These are phyloP conservation scores for Zonitis immaculata DNA, from an alignment of 2,888 invertebrate species.

Conservation along the genomic window DNA sequence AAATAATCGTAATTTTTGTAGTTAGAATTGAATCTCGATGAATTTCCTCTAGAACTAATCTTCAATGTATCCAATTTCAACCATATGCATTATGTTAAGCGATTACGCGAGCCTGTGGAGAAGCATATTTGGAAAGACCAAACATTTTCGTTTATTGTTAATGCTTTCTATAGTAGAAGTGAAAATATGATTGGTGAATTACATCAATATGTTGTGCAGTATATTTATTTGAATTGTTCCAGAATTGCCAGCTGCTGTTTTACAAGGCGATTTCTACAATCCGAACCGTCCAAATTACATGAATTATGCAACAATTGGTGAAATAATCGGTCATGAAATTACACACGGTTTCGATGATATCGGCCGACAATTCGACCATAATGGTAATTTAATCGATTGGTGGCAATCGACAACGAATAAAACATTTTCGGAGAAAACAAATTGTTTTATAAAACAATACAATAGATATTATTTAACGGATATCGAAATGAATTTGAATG, in stretches of 20 bases:
- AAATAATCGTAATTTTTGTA: constrained; percentile 6
- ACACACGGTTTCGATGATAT: constrained; percentile 78
- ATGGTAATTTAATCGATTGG: constrained; percentile 84
- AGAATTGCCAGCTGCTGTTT: constrained; percentile 72
- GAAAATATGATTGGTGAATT: constrained; percentile 55
- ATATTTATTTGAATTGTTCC: neutral
- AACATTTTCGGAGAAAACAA: constrained; percentile 69
- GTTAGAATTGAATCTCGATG: constrained; percentile 9
- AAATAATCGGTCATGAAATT: constrained; percentile 81
- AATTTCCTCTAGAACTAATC: constrained; percentile 1
- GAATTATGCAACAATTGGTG: constrained; percentile 82
- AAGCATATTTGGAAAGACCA: constrained; percentile 55
- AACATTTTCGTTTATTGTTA: constrained; percentile 51
- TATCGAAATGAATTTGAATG: constrained; percentile 74
- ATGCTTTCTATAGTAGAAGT: constrained; percentile 53
- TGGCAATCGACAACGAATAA: constrained; percentile 76
- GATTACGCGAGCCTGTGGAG: constrained; percentile 51
- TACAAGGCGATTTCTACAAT: constrained; percentile 81
- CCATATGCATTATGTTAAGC: constrained; percentile 46
- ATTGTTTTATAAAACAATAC: constrained; percentile 85
- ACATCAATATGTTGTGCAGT: too few species aligned
- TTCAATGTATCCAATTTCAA: constrained; percentile 9
- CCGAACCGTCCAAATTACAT: constrained; percentile 77
- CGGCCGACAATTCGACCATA: constrained; percentile 81
- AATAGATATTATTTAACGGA: constrained; percentile 73